Evolutionary conservation across 2,888 invertebrate genomes (phyloP).

Genomic region (Cephus nigrinus): DNA sequence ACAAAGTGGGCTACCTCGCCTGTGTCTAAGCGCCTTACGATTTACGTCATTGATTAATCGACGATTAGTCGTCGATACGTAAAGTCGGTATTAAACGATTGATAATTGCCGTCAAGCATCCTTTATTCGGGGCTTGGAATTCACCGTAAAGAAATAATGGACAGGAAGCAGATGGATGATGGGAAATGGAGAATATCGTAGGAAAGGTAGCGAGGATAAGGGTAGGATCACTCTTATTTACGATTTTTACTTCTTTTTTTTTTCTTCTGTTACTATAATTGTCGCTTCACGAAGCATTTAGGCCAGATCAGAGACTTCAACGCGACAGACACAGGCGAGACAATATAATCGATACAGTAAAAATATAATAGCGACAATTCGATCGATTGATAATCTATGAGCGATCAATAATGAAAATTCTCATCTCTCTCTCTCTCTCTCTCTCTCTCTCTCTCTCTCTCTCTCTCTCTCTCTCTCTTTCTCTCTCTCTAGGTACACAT

Average conservation of each 20-base stretch:
- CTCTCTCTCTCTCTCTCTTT: slow-evolving; percentile 20
- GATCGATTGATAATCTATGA: slow-evolving; percentile 37
- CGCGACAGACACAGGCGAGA: slow-evolving; percentile 39
- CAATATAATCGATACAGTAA: slow-evolving; percentile 35
- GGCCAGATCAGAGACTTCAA: not conserved
- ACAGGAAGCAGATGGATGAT: not conserved
- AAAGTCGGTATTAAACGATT: not conserved
- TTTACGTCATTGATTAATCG: not conserved
- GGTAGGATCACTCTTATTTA: not conserved
- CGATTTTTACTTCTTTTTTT: not conserved
- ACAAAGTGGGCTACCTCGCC: slow-evolving; percentile 46
- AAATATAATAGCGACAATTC: slow-evolving; percentile 41
- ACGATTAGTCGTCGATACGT: not conserved
- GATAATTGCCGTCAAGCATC: not conserved
- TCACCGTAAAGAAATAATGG: not conserved
- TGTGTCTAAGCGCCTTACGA: slow-evolving; percentile 37
- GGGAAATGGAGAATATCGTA: not conserved
- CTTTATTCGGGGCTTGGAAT: not conserved
- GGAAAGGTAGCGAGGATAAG: not conserved
- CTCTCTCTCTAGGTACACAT: slow-evolving; percentile 38
- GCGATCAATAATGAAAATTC: slow-evolving; percentile 32
- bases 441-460: slow-evolving; percentile 33
- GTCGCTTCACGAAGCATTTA: not conserved
- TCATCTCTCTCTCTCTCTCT: slow-evolving; percentile 19
- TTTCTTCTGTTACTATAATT: not conserved